Evolutionary conservation across 2,888 invertebrate species (phyloP), one percentile per base, ranked within the genome.

Genomic region (Entomobrya proxima): DNA sequence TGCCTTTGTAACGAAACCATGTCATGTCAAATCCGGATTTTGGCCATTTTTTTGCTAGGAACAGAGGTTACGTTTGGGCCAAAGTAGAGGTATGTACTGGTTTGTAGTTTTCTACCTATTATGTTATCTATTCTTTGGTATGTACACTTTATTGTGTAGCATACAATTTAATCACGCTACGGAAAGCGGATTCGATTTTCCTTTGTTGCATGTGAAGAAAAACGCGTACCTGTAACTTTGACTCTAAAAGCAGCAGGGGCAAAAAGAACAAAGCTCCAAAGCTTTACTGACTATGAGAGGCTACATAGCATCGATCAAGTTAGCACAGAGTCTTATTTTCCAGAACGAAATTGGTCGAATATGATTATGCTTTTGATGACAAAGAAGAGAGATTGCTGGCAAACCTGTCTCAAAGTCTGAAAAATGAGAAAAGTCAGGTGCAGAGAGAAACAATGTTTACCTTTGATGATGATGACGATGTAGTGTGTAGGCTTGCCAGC

Each of bases 351-450:
- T 81, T 74, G 44, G 72, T 35, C 81, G 24, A n/a, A 58, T 72
- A 47, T 35, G 44, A 30, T 69, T 67, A 37, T 69, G 69, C 40
- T 80, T 47, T 52, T 24, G 69, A 72, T 69, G 47, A 27, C 69
- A 69, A 44, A 27, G 44, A 44, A 44, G 69, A 32, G 55, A 44
- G 69, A 69, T 69, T 74, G 32, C 52, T 74, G 7, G 76, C 76
- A 24, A 35, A 47, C 55, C 52, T 55, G 37, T 58, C 55, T 27
- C 27, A 58, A 55, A 58, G 55, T 76, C 61, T 40, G 69, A 77
- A 77, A 77, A 76, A 67, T 77, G 69, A 69, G 77, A 55, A 83
- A 67, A 83, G 69, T 83, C 83, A 83, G 83, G 83, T 83, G 69
- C 55, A 69, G 76, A 77, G 47, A 74, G 52, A 79, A 82, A 69